A percentile compares a stretch with the other conserved stretches of the same genome.
These are phyloP conservation scores for Selenia dentaria DNA, from an alignment of 2,888 invertebrate genomes.

Conservation along the genomic window DNA sequence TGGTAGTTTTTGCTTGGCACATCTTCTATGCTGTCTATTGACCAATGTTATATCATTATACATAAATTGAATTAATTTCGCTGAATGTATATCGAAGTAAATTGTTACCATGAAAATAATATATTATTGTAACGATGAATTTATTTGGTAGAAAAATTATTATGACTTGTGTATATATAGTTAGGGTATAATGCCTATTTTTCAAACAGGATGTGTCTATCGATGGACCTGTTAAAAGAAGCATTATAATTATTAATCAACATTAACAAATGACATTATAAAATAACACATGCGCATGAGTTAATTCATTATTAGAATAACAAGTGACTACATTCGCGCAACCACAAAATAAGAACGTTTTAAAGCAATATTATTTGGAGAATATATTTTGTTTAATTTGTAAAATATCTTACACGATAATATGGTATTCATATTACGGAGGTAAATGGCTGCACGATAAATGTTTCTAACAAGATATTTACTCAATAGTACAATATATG, in stretches of 20 bases:
- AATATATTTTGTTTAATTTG: too few relatives aligned
- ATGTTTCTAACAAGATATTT: too few relatives aligned
- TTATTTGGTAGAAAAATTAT: constrained; percentile 33
- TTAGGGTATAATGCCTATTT: constrained; percentile 19
- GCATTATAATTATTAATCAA: neutral
- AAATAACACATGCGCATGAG: neutral
- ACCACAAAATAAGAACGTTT: too few relatives aligned
- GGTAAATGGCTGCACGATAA: too few relatives aligned
- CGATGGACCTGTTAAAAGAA: constrained; percentile 4
- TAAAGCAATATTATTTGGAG: too few relatives aligned
- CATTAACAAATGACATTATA: constrained; percentile 1
- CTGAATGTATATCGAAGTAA: constrained; percentile 31
- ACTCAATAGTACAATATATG: too few relatives aligned
- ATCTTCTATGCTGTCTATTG: constrained; percentile 3
- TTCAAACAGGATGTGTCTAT: constrained; percentile 11
- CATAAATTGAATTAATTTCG: constrained; percentile 26
- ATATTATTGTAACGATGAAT: constrained; percentile 31
- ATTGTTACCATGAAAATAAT: constrained; percentile 46
- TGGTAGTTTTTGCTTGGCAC: neutral
- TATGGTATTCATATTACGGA: too few relatives aligned
- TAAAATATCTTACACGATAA: too few relatives aligned
- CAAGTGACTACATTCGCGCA: too few relatives aligned
- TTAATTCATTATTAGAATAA: constrained; percentile 9
- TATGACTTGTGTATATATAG: constrained; percentile 43
- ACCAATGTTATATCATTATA: constrained; percentile 13